phyloP scores from a whole-genome alignment of 2,113 vertebrate genomes.

The Petromus typicus region DNA sequence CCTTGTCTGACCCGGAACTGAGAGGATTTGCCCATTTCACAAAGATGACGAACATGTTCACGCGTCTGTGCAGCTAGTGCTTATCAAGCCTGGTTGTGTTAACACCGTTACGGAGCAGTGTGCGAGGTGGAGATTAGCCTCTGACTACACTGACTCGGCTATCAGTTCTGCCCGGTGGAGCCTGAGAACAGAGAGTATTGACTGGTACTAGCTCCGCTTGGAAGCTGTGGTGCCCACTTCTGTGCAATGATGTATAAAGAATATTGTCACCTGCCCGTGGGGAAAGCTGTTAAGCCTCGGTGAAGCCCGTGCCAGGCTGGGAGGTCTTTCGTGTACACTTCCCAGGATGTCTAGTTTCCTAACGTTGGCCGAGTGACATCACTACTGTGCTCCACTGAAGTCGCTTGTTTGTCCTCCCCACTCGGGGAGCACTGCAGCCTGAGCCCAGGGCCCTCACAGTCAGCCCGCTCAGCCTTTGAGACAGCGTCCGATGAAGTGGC shows the following conservation, averaged over 20 bases:
- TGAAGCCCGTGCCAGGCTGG: neutral
- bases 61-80: neutral
- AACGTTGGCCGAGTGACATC: accelerated
- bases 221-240: neutral
- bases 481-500: neutral
- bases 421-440: neutral
- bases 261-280: neutral
- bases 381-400: neutral
- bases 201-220: neutral
- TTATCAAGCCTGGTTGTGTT: neutral
- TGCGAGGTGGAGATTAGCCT: neutral
- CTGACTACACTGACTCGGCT: neutral
- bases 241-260: neutral
- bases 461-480: neutral
- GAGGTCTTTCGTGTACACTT: neutral
- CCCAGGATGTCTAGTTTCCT: neutral
- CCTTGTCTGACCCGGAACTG: neutral
- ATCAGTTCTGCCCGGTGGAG: neutral
- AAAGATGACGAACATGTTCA: neutral
- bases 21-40: neutral
- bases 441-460: neutral
- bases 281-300: neutral
- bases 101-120: neutral
- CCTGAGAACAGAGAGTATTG: neutral
- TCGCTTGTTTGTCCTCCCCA: neutral